Evolutionary conservation across 2,797 vertebrate species (phyloP).

Genomic region (Ataeniobius toweri): DNA sequence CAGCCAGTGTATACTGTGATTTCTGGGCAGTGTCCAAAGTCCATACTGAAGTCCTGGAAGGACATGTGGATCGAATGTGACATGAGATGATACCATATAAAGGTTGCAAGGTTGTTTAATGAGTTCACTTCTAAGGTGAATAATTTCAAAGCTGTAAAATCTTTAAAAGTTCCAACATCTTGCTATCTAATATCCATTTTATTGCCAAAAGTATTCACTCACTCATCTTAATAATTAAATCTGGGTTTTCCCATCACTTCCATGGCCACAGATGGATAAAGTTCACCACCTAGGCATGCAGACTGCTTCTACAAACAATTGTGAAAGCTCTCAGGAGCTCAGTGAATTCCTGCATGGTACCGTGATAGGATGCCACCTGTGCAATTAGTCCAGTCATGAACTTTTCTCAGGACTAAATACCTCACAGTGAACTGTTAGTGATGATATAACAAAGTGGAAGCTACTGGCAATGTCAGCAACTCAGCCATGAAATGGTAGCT

Average conservation of each 20-base stretch:
- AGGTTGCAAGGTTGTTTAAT: not conserved
- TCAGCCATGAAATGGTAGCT: too few relatives aligned
- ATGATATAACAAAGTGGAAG: too few relatives aligned
- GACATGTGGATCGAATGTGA: constrained; percentile 18
- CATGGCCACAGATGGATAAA: not conserved
- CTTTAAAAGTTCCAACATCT: not conserved
- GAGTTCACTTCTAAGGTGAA: constrained; percentile 5
- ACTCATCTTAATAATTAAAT: not conserved
- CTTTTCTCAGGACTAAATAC: too few relatives aligned
- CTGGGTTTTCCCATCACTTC: not conserved
- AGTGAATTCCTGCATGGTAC: too few relatives aligned
- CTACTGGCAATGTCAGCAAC: too few relatives aligned
- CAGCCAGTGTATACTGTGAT: constrained; percentile 96
- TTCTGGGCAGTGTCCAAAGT: constrained; percentile 95
- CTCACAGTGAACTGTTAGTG: too few relatives aligned
- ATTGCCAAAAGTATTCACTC: not conserved
- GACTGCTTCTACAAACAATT: not conserved
- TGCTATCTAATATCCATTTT: too few relatives aligned
- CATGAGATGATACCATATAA: not conserved
- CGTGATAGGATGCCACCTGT: too few relatives aligned
- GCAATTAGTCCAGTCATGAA: too few relatives aligned
- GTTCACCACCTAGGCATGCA: not conserved
- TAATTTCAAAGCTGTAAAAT: not conserved
- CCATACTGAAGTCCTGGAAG: constrained; percentile 92
- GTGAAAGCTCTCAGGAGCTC: too few relatives aligned